A percentile compares a stretch with the other conserved stretches of the same genome.
Conservation (phyloP, 1,140 invertebrate species). For the Matsumurasca onukii region DNA sequence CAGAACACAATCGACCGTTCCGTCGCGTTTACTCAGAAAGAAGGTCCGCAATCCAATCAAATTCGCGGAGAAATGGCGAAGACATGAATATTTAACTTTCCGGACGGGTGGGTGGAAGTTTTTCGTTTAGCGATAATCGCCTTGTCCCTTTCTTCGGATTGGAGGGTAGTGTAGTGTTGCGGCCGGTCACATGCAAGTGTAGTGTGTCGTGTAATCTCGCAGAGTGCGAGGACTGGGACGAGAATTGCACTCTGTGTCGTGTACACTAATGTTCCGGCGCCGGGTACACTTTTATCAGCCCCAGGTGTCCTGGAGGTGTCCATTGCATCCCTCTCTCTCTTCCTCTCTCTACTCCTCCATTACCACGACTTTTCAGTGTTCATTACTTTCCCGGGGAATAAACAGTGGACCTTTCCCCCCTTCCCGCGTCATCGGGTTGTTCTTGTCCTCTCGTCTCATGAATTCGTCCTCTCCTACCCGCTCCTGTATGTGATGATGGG, state of each 20-base stretch:
- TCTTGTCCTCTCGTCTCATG: no score
- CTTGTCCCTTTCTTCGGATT: conserved; percentile 4
- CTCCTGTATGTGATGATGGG: no score
- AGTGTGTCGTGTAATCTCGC: no score
- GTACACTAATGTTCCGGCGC: no score
- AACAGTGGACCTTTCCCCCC: conserved; percentile 10
- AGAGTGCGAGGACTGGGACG: no score
- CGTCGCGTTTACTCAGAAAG: no score
- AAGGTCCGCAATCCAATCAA: conserved; percentile 26
- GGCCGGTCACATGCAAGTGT: background rate
- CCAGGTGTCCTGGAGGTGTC: background rate
- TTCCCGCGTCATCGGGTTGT: background rate
- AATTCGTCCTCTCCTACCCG: no score
- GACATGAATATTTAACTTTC: conserved; percentile 18
- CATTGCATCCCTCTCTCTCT: background rate
- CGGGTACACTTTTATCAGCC: conserved; percentile 8
- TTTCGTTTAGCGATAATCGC: conserved; percentile 22
- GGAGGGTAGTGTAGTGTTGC: background rate
- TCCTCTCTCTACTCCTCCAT: background rate
- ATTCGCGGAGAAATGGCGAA: conserved; percentile 6
- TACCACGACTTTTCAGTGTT: conserved; percentile 23
- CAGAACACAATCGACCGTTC: no score
- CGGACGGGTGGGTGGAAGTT: background rate
- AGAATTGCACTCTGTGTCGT: no score
- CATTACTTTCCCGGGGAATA: conserved; percentile 26